A percentile compares a stretch with the other conserved stretches of the same genome.
Evolutionary conservation across 1,140 invertebrate species (phyloP).

Genomic region (Dendrolimus punctatus): DNA sequence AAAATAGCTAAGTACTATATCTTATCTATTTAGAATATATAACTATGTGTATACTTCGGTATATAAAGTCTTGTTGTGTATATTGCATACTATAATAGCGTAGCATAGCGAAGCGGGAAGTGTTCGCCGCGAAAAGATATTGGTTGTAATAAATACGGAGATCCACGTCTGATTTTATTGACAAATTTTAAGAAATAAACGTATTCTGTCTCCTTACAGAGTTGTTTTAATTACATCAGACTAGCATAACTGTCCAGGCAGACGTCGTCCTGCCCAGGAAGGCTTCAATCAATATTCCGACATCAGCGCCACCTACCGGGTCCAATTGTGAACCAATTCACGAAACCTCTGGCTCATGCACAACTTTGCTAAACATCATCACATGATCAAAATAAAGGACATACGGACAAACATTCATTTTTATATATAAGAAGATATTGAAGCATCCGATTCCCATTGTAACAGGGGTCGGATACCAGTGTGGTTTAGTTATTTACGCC

Average conservation of each 20-base stretch:
- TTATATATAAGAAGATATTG: too few relatives aligned
- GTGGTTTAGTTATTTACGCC: background rate
- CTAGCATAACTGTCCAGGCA: too few relatives aligned
- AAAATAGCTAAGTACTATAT: conserved; percentile 1
- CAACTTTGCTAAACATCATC: too few relatives aligned
- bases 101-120: conserved; percentile 10
- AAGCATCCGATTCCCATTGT: too few relatives aligned
- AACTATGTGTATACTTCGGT: conserved; percentile 14
- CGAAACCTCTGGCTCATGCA: too few relatives aligned
- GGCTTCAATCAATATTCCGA: too few relatives aligned
- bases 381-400: too few relatives aligned
- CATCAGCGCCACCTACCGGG: too few relatives aligned
- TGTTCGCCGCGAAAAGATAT: conserved; percentile 14
- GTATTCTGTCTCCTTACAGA: conserved; percentile 60
- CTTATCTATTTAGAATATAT: conserved; percentile 14
- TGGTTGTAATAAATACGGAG: conserved; percentile 20
- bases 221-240: conserved; percentile 35
- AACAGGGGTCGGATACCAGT: background rate
- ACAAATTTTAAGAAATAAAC: conserved; percentile 69
- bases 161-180: conserved; percentile 46
- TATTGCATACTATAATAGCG: conserved; percentile 19
- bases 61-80: conserved; percentile 22
- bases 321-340: too few relatives aligned
- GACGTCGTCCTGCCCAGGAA: too few relatives aligned
- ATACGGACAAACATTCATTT: too few relatives aligned